These are phyloP conservation scores for Drosophila littoralis DNA, from an alignment of 1,140 invertebrate genomes.

Conservation along the genomic window DNA sequence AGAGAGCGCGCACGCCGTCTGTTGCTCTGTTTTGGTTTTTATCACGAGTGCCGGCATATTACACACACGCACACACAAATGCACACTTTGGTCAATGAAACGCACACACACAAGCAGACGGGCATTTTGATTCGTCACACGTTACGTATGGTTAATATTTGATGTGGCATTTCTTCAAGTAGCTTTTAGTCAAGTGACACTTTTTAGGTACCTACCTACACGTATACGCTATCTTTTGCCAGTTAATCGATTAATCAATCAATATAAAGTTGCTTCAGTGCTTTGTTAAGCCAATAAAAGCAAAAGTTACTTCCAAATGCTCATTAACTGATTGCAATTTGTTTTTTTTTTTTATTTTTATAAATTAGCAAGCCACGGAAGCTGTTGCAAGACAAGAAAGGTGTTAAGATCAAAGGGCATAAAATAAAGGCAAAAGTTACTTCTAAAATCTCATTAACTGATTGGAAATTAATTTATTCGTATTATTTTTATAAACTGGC, in stretches of 20 bases:
- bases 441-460: no score
- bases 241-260: conserved; percentile 64
- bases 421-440: no score
- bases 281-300: conserved; percentile 38
- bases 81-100: conserved; percentile 34
- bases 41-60: conserved; percentile 43
- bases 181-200: conserved; percentile 50
- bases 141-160: conserved; percentile 49
- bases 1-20: conserved; percentile 32
- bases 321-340: conserved; percentile 18
- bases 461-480: no score
- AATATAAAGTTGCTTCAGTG: conserved; percentile 54
- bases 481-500: no score
- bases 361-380: neutral
- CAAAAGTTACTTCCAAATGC: conserved; percentile 1
- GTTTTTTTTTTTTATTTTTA: conserved; percentile 3
- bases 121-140: conserved; percentile 29
- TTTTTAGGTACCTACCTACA: conserved; percentile 26
- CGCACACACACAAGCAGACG: conserved; percentile 9
- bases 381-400: neutral
- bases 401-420: no score
- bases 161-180: conserved; percentile 40
- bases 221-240: conserved; percentile 6
- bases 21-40: conserved; percentile 62
- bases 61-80: conserved; percentile 9